A percentile compares a stretch with the other conserved stretches of the same genome.
phyloP scores from a whole-genome alignment of 23 tunicate genomes.

The Halocynthia aurantium region DNA sequence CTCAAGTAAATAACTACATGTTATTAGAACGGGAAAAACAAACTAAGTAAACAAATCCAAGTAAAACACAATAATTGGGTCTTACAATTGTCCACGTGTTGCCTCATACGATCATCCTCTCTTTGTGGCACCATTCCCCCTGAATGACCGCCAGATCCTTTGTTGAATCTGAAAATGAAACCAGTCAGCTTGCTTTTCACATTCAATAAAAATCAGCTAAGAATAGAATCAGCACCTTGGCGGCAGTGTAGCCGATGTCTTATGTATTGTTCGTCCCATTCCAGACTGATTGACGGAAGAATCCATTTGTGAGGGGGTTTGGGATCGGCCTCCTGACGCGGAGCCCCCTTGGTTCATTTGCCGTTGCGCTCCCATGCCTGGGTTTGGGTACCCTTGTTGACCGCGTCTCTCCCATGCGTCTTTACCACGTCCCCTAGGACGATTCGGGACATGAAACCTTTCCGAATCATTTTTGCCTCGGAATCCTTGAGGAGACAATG shows the following conservation, averaged over 20 bases:
- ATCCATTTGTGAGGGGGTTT: not conserved
- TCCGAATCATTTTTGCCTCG: conserved; percentile 3
- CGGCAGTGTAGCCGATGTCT: not conserved
- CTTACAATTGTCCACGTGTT: conserved; percentile 1
- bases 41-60: not conserved
- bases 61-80: not conserved
- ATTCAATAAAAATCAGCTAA: not conserved
- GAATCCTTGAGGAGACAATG: not conserved
- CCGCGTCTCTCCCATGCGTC: conserved; percentile 1
- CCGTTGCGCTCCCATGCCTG: not conserved
- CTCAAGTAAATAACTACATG: not conserved
- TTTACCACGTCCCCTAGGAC: not conserved
- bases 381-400: not conserved
- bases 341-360: not conserved
- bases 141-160: conserved; percentile 20
- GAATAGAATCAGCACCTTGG: not conserved
- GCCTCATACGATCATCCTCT: conserved; percentile 16
- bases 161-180: conserved; percentile 5
- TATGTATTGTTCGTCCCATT: no score
- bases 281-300: not conserved
- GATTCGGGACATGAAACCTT: not conserved
- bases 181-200: not conserved
- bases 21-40: not conserved
- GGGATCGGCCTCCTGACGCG: not conserved
- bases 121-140: not conserved